Conservation (phyloP, 1,140 invertebrate genomes). For the Leptopilina clavipes region DNA sequence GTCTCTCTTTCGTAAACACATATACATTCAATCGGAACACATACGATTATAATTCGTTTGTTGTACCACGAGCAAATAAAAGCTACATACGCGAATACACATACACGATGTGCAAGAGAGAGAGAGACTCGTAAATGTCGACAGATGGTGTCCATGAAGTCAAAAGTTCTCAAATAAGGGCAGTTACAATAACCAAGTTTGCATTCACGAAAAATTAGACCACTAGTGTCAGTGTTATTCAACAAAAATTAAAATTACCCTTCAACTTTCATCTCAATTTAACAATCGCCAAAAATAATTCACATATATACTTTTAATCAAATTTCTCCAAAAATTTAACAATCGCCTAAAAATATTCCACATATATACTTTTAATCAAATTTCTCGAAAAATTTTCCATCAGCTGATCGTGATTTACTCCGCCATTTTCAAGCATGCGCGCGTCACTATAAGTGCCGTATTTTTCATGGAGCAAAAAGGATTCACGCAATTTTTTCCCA, state of each 20-base stretch:
- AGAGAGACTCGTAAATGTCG: slow-evolving; percentile 50
- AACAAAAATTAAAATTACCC: not conserved
- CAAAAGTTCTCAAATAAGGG: slow-evolving; percentile 69
- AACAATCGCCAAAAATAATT: not conserved
- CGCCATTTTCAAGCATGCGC: no score
- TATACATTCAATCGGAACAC: slow-evolving; percentile 47
- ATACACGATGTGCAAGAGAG: slow-evolving; percentile 54
- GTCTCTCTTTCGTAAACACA: slow-evolving; percentile 46
- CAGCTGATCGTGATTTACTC: no score
- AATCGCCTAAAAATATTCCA: no score
- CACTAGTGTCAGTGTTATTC: not conserved
- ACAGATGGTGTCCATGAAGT: slow-evolving; percentile 67
- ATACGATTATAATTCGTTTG: slow-evolving; percentile 34
- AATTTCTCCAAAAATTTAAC: no score
- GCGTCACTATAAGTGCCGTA: no score
- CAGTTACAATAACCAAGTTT: slow-evolving; percentile 59
- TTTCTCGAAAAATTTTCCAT: no score
- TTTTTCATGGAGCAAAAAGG: no score
- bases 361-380: no score
- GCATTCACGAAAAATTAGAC: slow-evolving; percentile 34
- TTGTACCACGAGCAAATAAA: slow-evolving; percentile 14
- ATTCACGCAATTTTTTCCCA: no score
- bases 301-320: no score
- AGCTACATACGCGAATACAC: slow-evolving; percentile 50
- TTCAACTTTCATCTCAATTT: slow-evolving; percentile 20